Percentiles rank a stretch among this genome's conserved stretches.
Conservation (phyloP, 2,113 vertebrate species). For the Cinclus mexicanus region DNA sequence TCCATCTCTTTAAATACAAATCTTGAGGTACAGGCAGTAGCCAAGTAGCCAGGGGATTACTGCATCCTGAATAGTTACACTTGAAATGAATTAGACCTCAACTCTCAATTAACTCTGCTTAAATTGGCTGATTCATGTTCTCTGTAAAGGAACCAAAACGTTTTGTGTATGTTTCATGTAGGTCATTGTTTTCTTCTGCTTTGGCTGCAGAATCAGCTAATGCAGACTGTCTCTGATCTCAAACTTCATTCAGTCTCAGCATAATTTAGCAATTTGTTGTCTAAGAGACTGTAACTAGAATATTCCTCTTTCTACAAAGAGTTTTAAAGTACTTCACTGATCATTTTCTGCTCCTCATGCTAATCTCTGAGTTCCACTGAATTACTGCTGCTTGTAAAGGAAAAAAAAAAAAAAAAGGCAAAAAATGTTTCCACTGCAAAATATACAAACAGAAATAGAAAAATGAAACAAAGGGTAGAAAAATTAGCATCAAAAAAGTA, state of each 20-base stretch:
- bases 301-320: not conserved
- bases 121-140: constrained; percentile 1
- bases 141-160: not conserved
- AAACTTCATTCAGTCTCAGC: not conserved
- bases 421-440: not conserved
- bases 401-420: not conserved
- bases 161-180: not conserved
- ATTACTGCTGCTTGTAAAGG: not conserved
- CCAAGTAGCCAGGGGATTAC: not conserved
- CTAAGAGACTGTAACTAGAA: not conserved
- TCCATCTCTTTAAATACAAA: not conserved
- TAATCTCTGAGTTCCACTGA: not conserved
- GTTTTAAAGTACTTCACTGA: not conserved
- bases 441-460: not conserved
- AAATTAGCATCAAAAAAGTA: not conserved
- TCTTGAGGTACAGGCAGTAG: not conserved
- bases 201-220: constrained; percentile 6
- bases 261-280: not conserved
- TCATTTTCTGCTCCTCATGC: not conserved
- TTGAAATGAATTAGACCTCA: constrained; percentile 26
- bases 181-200: not conserved
- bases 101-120: constrained; percentile 12
- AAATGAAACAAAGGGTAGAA: not conserved
- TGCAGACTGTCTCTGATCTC: not conserved
- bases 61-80: not conserved